phyloP scores from a whole-genome alignment of 2,113 vertebrate species.

The Mormyrus lacerda region DNA sequence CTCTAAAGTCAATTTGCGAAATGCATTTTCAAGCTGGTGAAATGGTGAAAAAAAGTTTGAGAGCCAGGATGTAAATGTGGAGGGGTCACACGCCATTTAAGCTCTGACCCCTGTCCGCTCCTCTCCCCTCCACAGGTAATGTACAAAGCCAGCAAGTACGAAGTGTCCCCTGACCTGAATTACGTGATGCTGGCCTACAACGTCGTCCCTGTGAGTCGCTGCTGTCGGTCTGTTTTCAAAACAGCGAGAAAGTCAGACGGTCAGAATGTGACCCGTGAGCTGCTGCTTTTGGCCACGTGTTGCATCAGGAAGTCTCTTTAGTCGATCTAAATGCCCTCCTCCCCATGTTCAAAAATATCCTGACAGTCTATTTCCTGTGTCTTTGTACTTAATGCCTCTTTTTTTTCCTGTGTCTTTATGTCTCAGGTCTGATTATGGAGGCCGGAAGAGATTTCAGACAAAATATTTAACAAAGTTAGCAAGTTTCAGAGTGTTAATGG shows the following conservation, averaged over 20 bases:
- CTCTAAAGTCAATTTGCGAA: neutral
- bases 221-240: slow-evolving; percentile 40
- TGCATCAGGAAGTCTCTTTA: neutral
- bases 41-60: neutral
- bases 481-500: neutral
- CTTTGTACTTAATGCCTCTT: neutral
- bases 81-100: slow-evolving; percentile 36
- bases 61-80: slow-evolving; percentile 28
- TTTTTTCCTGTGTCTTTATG: too few species aligned
- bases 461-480: neutral
- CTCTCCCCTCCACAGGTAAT: slow-evolving; percentile 65
- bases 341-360: neutral
- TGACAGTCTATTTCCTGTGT: neutral
- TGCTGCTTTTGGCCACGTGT: neutral
- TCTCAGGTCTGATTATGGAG: neutral
- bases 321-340: neutral
- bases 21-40: neutral
- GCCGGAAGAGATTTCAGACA: neutral
- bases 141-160: slow-evolving; percentile 82
- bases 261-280: neutral
- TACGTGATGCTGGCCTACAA: slow-evolving; percentile 87
- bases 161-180: slow-evolving; percentile 86
- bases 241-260: slow-evolving; percentile 21
- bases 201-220: slow-evolving; percentile 75
- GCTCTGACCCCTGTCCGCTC: slow-evolving; percentile 12